Percentiles rank a stretch among this genome's conserved stretches.
Evolutionary conservation across 2,888 invertebrate genomes (phyloP).

Genomic region (Drosophila suboccidentalis): DNA sequence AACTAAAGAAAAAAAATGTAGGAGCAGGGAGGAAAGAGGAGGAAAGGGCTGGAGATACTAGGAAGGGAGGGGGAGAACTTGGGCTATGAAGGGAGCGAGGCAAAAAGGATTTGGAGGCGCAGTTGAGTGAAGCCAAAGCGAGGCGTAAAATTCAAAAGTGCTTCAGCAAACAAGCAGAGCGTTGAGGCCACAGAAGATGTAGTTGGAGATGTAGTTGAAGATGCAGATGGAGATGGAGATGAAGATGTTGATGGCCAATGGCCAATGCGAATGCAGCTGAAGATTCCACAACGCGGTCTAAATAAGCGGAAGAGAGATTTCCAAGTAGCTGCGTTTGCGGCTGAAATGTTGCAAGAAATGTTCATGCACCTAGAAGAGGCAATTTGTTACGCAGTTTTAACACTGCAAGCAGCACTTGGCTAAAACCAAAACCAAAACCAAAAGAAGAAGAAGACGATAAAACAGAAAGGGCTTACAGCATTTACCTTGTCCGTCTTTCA

Average conservation of each 20-base stretch:
- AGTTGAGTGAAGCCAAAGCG: slow-evolving; percentile 65
- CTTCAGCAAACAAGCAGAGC: slow-evolving; percentile 64
- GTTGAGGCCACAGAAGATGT: slow-evolving; percentile 14
- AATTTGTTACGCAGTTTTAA: slow-evolving; percentile 74
- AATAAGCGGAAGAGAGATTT: slow-evolving; percentile 69
- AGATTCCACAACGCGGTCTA: slow-evolving; percentile 39
- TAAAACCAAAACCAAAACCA: not conserved
- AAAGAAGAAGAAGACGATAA: not conserved
- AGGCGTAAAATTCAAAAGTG: slow-evolving; percentile 77
- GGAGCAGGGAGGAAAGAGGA: not conserved
- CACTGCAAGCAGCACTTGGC: slow-evolving; percentile 48
- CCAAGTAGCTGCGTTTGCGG: slow-evolving; percentile 41
- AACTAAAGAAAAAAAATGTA: slow-evolving; percentile 5
- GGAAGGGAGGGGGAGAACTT: not conserved
- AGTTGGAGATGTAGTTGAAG: slow-evolving; percentile 3
- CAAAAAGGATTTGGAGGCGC: slow-evolving; percentile 39
- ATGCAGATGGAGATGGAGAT: slow-evolving; percentile 9
- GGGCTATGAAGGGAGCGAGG: not conserved
- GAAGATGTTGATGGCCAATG: slow-evolving; percentile 19
- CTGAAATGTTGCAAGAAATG: slow-evolving; percentile 17
- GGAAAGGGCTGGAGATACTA: slow-evolving; percentile 11
- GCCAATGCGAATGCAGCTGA: slow-evolving; percentile 4
- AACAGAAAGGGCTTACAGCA: slow-evolving; percentile 21
- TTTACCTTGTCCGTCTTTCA: slow-evolving; percentile 41
- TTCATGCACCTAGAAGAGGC: slow-evolving; percentile 29